phyloP scores from a whole-genome alignment of 1,140 invertebrate species.

The Popillia japonica region DNA sequence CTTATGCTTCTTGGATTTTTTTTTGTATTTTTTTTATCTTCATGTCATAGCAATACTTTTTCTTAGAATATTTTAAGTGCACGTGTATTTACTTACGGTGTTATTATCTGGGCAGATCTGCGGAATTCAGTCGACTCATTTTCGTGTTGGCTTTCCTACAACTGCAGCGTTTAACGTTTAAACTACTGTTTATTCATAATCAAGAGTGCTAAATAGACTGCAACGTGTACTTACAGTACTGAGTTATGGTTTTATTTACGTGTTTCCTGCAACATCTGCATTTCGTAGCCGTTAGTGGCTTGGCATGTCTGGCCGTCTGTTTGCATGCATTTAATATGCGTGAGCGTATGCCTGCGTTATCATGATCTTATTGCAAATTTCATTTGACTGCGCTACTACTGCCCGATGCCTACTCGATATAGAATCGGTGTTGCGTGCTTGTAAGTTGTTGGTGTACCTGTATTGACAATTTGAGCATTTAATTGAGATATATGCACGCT shows the following conservation, averaged over 20 bases:
- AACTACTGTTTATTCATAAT: background rate
- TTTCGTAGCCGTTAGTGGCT: background rate
- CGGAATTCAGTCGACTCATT: too few relatives aligned
- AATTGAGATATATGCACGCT: background rate
- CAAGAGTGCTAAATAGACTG: conserved; percentile 1
- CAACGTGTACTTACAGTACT: conserved; percentile 5
- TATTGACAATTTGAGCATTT: background rate
- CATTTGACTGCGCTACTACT: background rate
- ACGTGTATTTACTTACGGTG: too few relatives aligned
- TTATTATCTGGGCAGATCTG: too few relatives aligned
- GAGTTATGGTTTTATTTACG: conserved; percentile 15
- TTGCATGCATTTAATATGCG: background rate
- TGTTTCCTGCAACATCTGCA: conserved; percentile 10
- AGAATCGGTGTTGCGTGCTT: background rate
- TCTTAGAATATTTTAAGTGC: too few relatives aligned
- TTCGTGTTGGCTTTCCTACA: too few relatives aligned
- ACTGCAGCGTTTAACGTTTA: too few relatives aligned
- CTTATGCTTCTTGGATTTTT: too few relatives aligned
- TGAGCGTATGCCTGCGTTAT: background rate
- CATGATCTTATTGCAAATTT: conserved; percentile 11
- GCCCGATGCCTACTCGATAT: background rate
- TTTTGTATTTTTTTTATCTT: too few relatives aligned
- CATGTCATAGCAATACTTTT: too few relatives aligned
- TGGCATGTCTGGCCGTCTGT: conserved; percentile 8
- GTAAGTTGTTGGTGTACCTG: background rate